Percentiles rank a stretch among this genome's conserved stretches.
Conservation (phyloP, 2,113 vertebrate genomes). For the Myotis brandtii region DNA sequence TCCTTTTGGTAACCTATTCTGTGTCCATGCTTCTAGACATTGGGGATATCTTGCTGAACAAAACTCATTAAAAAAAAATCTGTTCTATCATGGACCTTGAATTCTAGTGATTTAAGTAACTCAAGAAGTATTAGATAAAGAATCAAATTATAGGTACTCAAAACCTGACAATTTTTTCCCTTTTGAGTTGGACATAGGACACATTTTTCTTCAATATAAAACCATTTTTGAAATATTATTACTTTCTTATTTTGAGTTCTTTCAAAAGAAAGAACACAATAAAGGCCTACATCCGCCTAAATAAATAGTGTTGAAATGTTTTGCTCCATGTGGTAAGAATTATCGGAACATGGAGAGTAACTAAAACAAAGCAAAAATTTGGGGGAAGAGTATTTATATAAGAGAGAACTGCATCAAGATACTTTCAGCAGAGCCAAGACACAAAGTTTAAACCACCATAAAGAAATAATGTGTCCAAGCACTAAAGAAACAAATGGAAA, state of each 20-base stretch:
- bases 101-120: not conserved
- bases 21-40: not conserved
- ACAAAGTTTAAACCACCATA: slow-evolving; percentile 53
- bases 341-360: slow-evolving; percentile 54
- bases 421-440: slow-evolving; percentile 61
- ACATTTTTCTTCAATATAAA: slow-evolving; percentile 48
- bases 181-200: not conserved
- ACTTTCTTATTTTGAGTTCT: slow-evolving; percentile 55
- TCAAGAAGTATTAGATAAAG: not conserved
- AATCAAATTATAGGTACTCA: slow-evolving; percentile 13
- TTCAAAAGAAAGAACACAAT: slow-evolving; percentile 59
- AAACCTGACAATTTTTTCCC: not conserved
- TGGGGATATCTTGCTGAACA: not conserved
- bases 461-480: not conserved
- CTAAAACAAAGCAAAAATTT: slow-evolving; percentile 72
- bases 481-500: not conserved
- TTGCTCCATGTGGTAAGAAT: slow-evolving; percentile 74
- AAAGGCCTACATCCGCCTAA: not conserved
- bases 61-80: not conserved
- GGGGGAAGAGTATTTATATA: slow-evolving; percentile 62
- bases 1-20: not conserved
- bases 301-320: slow-evolving; percentile 63
- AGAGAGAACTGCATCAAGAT: slow-evolving; percentile 48
- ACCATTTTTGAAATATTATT: slow-evolving; percentile 39
- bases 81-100: not conserved